Evolutionary conservation across 1,140 invertebrate genomes (phyloP).

Genomic region (Drosophila bipectinata): DNA sequence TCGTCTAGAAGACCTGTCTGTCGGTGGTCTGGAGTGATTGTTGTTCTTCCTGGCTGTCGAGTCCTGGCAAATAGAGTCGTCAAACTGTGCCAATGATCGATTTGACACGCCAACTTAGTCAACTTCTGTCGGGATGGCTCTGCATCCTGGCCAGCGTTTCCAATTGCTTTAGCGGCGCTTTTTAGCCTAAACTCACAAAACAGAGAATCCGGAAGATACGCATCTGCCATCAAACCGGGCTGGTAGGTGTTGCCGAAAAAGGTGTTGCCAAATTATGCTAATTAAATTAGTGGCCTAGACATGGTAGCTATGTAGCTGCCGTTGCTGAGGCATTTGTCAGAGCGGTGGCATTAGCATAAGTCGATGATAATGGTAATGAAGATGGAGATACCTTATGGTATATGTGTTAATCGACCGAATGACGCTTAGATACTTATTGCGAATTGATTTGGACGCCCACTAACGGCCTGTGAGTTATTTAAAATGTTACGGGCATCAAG

Average conservation of each 20-base stretch:
- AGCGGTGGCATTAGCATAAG: slow-evolving; percentile 31
- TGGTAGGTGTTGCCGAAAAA: slow-evolving; percentile 67
- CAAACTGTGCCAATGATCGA: slow-evolving; percentile 82
- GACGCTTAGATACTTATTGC: slow-evolving; percentile 39
- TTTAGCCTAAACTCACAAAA: slow-evolving; percentile 62
- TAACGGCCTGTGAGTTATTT: slow-evolving; percentile 41
- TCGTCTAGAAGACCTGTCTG: slow-evolving; percentile 31
- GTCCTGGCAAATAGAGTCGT: slow-evolving; percentile 66
- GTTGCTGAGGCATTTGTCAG: slow-evolving; percentile 6
- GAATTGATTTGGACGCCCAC: slow-evolving; percentile 71
- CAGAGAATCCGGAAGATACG: slow-evolving; percentile 25
- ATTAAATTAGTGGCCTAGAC: slow-evolving; percentile 57
- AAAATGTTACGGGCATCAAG: neutral
- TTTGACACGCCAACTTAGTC: slow-evolving; percentile 80
- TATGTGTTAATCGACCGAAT: slow-evolving; percentile 63
- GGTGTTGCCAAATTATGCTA: slow-evolving; percentile 80
- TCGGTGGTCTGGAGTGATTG: slow-evolving; percentile 47
- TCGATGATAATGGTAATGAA: slow-evolving; percentile 37
- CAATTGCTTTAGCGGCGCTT: slow-evolving; percentile 77
- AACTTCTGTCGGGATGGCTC: slow-evolving; percentile 43
- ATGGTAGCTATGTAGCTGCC: neutral
- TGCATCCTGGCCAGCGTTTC: slow-evolving; percentile 56
- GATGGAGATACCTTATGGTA: slow-evolving; percentile 14
- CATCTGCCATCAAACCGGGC: slow-evolving; percentile 18
- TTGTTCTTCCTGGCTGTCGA: slow-evolving; percentile 10